Percentiles rank a stretch among this genome's conserved stretches.
Evolutionary conservation across 2,888 invertebrate genomes (phyloP).

Genomic region (Atrina japonica): DNA sequence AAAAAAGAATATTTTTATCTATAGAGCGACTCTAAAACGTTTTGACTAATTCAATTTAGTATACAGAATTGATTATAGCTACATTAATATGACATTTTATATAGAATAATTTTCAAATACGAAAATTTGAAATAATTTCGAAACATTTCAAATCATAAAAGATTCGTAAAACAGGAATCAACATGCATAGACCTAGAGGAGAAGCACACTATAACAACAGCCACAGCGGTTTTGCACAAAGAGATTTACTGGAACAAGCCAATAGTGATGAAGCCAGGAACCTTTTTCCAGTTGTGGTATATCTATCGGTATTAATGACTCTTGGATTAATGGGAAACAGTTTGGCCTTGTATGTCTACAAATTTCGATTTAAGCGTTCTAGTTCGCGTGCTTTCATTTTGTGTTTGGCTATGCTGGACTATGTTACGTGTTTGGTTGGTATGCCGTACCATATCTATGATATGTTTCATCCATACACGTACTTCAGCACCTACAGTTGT

Average conservation of each 20-base stretch:
- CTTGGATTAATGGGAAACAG: constrained; percentile 64
- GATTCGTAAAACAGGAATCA: too few relatives aligned
- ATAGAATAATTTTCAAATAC: too few relatives aligned
- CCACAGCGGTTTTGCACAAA: neutral
- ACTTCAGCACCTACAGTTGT: constrained; percentile 54
- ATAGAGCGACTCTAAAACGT: too few relatives aligned
- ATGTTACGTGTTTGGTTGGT: constrained; percentile 62
- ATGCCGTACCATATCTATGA: constrained; percentile 70
- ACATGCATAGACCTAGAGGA: too few relatives aligned
- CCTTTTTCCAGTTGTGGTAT: constrained; percentile 58
- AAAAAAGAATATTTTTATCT: too few relatives aligned
- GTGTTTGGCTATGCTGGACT: constrained; percentile 63
- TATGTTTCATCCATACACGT: constrained; percentile 63
- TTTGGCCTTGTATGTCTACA: constrained; percentile 63
- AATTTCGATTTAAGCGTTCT: constrained; percentile 60
- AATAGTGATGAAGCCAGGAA: constrained; percentile 43
- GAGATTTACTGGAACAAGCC: constrained; percentile 19
- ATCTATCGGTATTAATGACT: constrained; percentile 55
- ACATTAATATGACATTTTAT: too few relatives aligned
- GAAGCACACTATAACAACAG: too few relatives aligned
- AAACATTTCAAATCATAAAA: too few relatives aligned
- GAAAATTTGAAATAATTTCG: too few relatives aligned
- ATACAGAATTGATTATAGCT: too few relatives aligned
- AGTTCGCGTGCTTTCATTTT: constrained; percentile 66
- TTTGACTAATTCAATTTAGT: too few relatives aligned